phyloP scores from a whole-genome alignment of 2,113 vertebrate genomes.

The Salvator merianae region DNA sequence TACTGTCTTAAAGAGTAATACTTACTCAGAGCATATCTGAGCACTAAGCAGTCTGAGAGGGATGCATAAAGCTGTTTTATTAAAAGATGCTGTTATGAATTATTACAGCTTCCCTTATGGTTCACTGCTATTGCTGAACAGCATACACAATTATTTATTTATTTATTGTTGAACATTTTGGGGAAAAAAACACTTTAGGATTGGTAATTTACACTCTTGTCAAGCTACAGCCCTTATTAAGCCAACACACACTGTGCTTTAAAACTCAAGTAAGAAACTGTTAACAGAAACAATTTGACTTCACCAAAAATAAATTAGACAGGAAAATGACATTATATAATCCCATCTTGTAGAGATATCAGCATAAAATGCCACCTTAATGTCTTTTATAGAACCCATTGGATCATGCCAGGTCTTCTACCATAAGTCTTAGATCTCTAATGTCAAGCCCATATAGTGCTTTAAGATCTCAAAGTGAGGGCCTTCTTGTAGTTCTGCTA shows the following conservation, averaged over 20 bases:
- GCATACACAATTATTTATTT: slow-evolving; percentile 71
- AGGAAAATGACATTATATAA: background rate
- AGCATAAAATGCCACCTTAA: too few species aligned
- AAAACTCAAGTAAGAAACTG: slow-evolving; percentile 44
- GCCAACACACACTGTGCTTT: slow-evolving; percentile 51
- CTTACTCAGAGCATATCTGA: slow-evolving; percentile 81
- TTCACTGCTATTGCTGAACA: slow-evolving; percentile 77
- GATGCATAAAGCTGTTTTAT: slow-evolving; percentile 81
- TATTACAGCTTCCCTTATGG: slow-evolving; percentile 81
- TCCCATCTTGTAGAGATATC: background rate
- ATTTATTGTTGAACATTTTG: background rate
- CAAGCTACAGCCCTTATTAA: slow-evolving; percentile 43
- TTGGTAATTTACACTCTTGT: slow-evolving; percentile 49
- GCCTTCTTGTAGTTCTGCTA: too few species aligned
- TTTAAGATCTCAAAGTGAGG: too few species aligned
- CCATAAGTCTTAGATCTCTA: background rate
- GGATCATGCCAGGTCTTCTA: background rate
- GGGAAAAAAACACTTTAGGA: slow-evolving; percentile 58
- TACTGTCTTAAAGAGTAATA: slow-evolving; percentile 81
- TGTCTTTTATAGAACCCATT: background rate
- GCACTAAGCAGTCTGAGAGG: slow-evolving; percentile 78
- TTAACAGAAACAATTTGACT: slow-evolving; percentile 26
- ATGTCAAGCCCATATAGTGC: background rate
- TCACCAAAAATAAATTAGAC: background rate
- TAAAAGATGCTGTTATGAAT: slow-evolving; percentile 82